These are phyloP conservation scores for Thryonomys swinderianus DNA, from an alignment of 2,113 vertebrate genomes.

Conservation along the genomic window DNA sequence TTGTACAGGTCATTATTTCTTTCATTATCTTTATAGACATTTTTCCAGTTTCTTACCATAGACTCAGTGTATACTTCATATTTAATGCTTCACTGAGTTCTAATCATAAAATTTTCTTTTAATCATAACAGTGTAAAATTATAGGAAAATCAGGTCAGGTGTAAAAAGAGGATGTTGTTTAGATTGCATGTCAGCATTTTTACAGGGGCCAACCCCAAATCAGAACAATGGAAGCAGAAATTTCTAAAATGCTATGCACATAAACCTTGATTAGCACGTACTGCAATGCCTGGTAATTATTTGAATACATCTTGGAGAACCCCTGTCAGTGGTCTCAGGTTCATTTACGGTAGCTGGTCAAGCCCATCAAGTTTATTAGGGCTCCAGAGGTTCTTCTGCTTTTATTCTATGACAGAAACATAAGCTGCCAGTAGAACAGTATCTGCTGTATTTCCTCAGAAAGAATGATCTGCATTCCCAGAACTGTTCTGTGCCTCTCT, in stretches of 20 bases:
- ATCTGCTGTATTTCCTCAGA: not conserved
- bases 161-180: constrained; percentile 34
- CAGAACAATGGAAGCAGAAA: constrained; percentile 45
- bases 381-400: not conserved
- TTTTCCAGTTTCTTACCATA: constrained; percentile 15
- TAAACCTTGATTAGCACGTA: not conserved
- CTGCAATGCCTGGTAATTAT: constrained; percentile 31
- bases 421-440: no score
- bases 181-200: constrained; percentile 57
- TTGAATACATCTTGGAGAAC: not conserved
- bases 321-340: not conserved
- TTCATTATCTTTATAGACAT: constrained; percentile 69
- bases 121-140: constrained; percentile 74
- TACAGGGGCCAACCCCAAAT: not conserved
- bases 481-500: not conserved
- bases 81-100: constrained; percentile 73
- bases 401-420: not conserved
- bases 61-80: constrained; percentile 38
- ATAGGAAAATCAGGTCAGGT: constrained; percentile 69
- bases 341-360: not conserved
- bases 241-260: not conserved
- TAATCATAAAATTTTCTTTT: constrained; percentile 75
- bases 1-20: constrained; percentile 66
- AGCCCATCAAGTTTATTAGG: not conserved
- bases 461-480: not conserved